A percentile compares a stretch with the other conserved stretches of the same genome.
phyloP scores from a whole-genome alignment of 2,888 invertebrate genomes.

The Hirtodrosophila trivittata region DNA sequence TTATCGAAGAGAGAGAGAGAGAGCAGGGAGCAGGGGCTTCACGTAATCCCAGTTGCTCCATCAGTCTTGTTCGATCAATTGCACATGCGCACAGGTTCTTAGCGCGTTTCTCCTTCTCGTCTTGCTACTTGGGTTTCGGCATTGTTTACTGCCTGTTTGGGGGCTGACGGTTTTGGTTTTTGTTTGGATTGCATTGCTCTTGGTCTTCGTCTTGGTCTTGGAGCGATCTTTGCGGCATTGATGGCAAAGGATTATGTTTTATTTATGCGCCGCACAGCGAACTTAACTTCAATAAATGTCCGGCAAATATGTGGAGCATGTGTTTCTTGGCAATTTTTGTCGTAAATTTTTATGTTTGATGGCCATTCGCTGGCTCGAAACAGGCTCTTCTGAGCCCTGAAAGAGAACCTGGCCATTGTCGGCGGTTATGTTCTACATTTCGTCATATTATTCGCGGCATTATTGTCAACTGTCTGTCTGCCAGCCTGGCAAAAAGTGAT shows the following conservation, averaged over 20 bases:
- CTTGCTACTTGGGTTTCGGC: conserved; percentile 27
- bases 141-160: conserved; percentile 53
- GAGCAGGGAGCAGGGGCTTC: conserved; percentile 1
- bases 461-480: conserved; percentile 75
- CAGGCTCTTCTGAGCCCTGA: conserved; percentile 12
- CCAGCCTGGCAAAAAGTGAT: conserved; percentile 64
- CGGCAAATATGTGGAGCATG: conserved; percentile 84
- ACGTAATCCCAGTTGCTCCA: conserved; percentile 82
- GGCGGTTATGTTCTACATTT: conserved; percentile 79
- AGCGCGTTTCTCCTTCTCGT: conserved; percentile 50
- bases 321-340: conserved; percentile 84
- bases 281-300: conserved; percentile 85
- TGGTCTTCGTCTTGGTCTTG: too few relatives aligned
- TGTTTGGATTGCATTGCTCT: conserved; percentile 1
- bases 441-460: conserved; percentile 82
- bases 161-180: conserved; percentile 9
- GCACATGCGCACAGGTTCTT: conserved; percentile 80
- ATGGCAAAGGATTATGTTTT: conserved; percentile 83
- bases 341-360: conserved; percentile 80
- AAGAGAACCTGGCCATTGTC: conserved; percentile 56
- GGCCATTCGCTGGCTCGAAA: conserved; percentile 19
- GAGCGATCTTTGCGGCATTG: conserved; percentile 53
- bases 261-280: conserved; percentile 83
- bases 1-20: too few relatives aligned
- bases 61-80: conserved; percentile 83